phyloP scores from a whole-genome alignment of 1,140 invertebrate species.

The Adelges cooleyi region DNA sequence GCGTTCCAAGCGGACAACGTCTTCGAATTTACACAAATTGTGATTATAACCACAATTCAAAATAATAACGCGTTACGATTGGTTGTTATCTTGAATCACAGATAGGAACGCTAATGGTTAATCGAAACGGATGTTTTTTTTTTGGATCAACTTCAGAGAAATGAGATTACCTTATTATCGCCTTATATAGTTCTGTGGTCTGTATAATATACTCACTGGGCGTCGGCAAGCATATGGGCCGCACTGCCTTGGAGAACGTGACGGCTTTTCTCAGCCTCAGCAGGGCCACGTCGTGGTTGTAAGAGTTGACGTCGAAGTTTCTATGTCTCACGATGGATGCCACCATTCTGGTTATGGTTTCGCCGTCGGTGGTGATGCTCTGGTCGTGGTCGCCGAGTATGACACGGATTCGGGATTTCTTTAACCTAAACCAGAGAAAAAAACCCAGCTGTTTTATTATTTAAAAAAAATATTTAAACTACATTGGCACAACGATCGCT shows the following conservation, averaged over 20 bases:
- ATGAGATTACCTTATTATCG: too few relatives aligned
- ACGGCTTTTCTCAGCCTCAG: slow-evolving; percentile 63
- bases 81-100: too few relatives aligned
- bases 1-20: too few relatives aligned
- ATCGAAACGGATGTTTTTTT: too few relatives aligned
- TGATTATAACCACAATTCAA: too few relatives aligned
- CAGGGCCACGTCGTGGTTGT: slow-evolving; percentile 77
- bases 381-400: slow-evolving; percentile 72
- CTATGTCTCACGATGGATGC: slow-evolving; percentile 63
- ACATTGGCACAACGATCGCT: too few relatives aligned
- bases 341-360: slow-evolving; percentile 62
- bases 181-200: background rate
- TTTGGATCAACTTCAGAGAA: too few relatives aligned
- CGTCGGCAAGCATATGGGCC: slow-evolving; percentile 64
- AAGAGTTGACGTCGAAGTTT: slow-evolving; percentile 69
- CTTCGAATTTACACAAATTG: too few relatives aligned
- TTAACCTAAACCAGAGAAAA: slow-evolving; percentile 53
- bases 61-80: too few relatives aligned
- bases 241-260: slow-evolving; percentile 61
- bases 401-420: slow-evolving; percentile 62
- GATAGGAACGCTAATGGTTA: too few relatives aligned
- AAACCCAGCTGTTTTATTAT: too few relatives aligned
- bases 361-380: slow-evolving; percentile 57
- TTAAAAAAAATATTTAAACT: too few relatives aligned
- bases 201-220: slow-evolving; percentile 48